Percentiles rank a stretch among this genome's conserved stretches.
Conservation (phyloP, 2,113 vertebrate genomes). For the Hydrolagus affinis region DNA sequence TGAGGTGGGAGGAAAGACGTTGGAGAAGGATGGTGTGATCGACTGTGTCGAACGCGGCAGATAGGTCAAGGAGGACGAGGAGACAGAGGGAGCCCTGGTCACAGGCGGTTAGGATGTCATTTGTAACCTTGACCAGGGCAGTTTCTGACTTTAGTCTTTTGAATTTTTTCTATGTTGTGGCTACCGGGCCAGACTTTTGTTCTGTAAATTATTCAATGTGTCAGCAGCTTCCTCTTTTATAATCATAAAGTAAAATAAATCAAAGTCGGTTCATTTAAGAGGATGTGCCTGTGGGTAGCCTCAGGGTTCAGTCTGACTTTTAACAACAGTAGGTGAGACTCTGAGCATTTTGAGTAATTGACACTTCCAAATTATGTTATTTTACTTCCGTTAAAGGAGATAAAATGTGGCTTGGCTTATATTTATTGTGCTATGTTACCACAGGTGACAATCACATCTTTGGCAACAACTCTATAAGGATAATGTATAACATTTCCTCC, state of each 20-base stretch:
- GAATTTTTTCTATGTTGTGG: not conserved
- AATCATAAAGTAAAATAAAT: constrained; percentile 14
- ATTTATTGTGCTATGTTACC: no score
- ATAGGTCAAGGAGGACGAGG: no score
- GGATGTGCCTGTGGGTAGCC: not conserved
- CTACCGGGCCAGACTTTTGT: not conserved
- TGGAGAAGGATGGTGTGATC: no score
- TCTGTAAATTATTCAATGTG: constrained; percentile 12
- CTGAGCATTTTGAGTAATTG: not conserved
- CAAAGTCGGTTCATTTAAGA: not conserved
- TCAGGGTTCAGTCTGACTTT: not conserved
- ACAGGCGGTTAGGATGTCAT: no score
- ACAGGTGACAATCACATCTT: no score
- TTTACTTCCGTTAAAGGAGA: not conserved
- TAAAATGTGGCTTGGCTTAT: not conserved
- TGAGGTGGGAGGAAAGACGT: no score
- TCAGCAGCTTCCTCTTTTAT: not conserved
- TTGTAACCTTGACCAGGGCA: no score
- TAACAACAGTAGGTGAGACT: not conserved
- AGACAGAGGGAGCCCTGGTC: no score
- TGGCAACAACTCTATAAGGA: no score
- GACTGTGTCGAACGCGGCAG: no score
- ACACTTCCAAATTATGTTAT: not conserved
- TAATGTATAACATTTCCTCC: no score
- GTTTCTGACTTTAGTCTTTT: not conserved